Base-by-base conservation (phyloP, 2,797 vertebrate species). In the Denticeps clupeoides region DNA sequence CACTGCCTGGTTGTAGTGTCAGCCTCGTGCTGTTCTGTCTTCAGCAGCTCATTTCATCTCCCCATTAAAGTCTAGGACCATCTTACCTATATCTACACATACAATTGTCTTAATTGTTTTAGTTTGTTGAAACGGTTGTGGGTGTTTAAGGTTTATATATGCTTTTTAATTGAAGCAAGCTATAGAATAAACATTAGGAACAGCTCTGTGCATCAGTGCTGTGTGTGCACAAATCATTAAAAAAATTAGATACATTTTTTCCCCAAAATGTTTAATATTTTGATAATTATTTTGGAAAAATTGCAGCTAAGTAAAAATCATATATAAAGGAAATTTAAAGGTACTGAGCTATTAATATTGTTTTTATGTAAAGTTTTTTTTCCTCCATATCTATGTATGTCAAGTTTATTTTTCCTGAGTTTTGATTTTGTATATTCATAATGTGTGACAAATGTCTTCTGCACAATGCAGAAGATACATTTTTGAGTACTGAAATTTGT, bases 281-380 rank as follows among this genome's bases (percentile, higher is more conserved):
- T 70, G 65, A 81, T 83, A 84, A 85, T 85, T 87, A 87, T 87
- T 86, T 80, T 53, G 70, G 53, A 62, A 65, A 70, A 70, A 51
- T 42, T 46, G 44, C 51, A 44, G 49, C 43, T 24, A 40, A 45
- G 59, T 46, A 44, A 51, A 44, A 49, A 43, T 24, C 40, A 45
- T 59, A 12, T 41, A 33, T 41, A 43, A 42, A 53, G 32, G 51
- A 38, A 45, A 42, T 51, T 54, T 23, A 71, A 78, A 67, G 77
- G 78, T 81, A 78, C 77, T 51, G 60, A 48, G 42, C 31, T 47
- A 33, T 73, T 74, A 70, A 62, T 46, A 59, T 42, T 63, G 68
- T 43, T 53, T 64, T 70, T 64, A 54, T 60, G 25, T 26, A 72
- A 66, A 45, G 26, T 53, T 16, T 51, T 76, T 74, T 67, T 52